Percentiles rank a stretch among this genome's conserved stretches.
phyloP scores from a whole-genome alignment of 2,888 invertebrate genomes.

The Neoitamus cyanurus region DNA sequence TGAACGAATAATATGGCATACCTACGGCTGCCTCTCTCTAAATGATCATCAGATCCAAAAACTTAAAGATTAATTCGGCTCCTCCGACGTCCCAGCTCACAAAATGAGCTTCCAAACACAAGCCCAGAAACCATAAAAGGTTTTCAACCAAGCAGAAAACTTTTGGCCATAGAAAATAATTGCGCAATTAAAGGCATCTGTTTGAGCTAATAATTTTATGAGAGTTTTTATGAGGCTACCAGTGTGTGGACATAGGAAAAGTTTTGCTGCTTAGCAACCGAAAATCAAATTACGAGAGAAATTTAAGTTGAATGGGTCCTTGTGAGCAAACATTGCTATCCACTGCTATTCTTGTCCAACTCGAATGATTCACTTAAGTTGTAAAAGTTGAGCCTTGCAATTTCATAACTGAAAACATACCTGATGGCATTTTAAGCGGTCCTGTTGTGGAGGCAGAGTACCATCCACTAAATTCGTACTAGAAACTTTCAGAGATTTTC shows the following conservation, averaged over 20 bases:
- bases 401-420: slow-evolving; percentile 29
- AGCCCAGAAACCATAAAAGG: background rate
- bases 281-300: background rate
- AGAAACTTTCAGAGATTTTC: background rate
- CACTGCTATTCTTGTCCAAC: slow-evolving; percentile 1
- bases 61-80: background rate
- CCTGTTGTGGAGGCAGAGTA: background rate
- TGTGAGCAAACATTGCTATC: background rate
- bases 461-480: background rate
- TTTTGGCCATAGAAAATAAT: background rate
- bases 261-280: background rate
- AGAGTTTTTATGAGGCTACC: background rate
- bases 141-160: background rate
- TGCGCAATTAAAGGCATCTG: slow-evolving; percentile 17
- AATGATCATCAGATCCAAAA: background rate
- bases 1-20: background rate
- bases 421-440: background rate
- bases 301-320: background rate
- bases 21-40: background rate
- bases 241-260: background rate
- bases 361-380: slow-evolving; percentile 9
- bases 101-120: background rate
- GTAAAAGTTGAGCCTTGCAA: background rate
- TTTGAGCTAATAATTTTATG: background rate
- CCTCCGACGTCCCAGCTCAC: background rate